phyloP scores from a whole-genome alignment of 2,888 invertebrate genomes.

The Eupithecia subumbrata region DNA sequence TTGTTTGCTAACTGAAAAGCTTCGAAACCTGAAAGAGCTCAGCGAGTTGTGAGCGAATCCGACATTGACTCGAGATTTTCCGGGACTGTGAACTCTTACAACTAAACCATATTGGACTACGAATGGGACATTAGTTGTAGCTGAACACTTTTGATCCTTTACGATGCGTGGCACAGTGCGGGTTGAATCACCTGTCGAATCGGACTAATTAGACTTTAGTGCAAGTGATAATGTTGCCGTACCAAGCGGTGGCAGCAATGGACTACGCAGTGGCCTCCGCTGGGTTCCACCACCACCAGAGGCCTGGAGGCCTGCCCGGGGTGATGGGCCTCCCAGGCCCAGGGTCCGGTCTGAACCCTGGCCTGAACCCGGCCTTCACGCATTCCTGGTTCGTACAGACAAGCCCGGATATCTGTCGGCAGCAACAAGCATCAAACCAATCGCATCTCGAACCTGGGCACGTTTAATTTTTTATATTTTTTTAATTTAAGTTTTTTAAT shows the following conservation, averaged over 20 bases:
- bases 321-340: constrained; percentile 84
- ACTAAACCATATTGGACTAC: constrained; percentile 12
- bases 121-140: constrained; percentile 35
- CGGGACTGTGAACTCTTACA: constrained; percentile 30
- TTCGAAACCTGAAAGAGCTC: constrained; percentile 49
- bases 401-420: constrained; percentile 95
- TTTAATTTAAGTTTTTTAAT: constrained; percentile 67
- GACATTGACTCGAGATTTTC: constrained; percentile 24
- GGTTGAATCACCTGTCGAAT: constrained; percentile 50
- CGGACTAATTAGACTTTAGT: constrained; percentile 53
- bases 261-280: constrained; percentile 88
- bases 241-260: constrained; percentile 95
- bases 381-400: constrained; percentile 97
- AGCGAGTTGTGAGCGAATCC: constrained; percentile 30
- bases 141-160: constrained; percentile 55
- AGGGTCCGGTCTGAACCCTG: constrained; percentile 78
- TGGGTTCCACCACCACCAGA: constrained; percentile 81
- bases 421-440: constrained; percentile 89
- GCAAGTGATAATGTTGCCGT: constrained; percentile 89
- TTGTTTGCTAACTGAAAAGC: constrained; percentile 77
- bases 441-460: constrained; percentile 97
- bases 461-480: constrained; percentile 86
- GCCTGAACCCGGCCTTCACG: constrained; percentile 90
- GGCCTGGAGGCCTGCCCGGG: constrained; percentile 80
- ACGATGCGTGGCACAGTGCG: constrained; percentile 61